A percentile compares a stretch with the other conserved stretches of the same genome.
Evolutionary conservation across 2,113 vertebrate genomes (phyloP).

Genomic region (Cyprinodon variegatus): DNA sequence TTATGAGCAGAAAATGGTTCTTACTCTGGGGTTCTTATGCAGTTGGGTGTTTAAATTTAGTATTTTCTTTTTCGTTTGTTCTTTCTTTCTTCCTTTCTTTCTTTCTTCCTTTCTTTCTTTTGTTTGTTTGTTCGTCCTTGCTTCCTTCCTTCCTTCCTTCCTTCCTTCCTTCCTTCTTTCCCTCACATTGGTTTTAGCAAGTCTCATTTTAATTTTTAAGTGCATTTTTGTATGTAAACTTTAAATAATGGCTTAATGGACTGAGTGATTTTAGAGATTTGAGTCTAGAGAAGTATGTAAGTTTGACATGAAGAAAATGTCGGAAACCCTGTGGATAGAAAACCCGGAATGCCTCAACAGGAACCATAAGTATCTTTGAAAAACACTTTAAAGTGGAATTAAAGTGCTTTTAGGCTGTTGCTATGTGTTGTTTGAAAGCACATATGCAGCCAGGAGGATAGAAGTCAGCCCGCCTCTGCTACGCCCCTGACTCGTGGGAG

Average conservation of each 20-base stretch:
- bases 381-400: not conserved
- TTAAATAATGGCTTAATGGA: not conserved
- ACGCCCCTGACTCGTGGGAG: not conserved
- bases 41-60: too few species aligned
- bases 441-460: not conserved
- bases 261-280: not conserved
- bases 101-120: not conserved
- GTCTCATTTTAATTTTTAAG: not conserved
- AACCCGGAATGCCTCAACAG: not conserved
- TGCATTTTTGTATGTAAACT: not conserved
- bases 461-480: too few species aligned
- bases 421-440: not conserved
- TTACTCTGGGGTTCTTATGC: not conserved
- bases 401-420: not conserved
- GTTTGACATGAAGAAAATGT: not conserved
- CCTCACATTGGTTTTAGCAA: too few species aligned
- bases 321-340: not conserved
- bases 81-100: too few species aligned
- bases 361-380: not conserved
- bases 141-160: not conserved
- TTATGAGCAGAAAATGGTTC: not conserved
- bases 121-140: too few species aligned
- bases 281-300: not conserved
- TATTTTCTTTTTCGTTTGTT: too few species aligned
- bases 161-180: not conserved